Evolutionary conservation across 2,888 invertebrate species (phyloP), one percentile per base, ranked within the genome.

Genomic region (Latrodectus hesperus): DNA sequence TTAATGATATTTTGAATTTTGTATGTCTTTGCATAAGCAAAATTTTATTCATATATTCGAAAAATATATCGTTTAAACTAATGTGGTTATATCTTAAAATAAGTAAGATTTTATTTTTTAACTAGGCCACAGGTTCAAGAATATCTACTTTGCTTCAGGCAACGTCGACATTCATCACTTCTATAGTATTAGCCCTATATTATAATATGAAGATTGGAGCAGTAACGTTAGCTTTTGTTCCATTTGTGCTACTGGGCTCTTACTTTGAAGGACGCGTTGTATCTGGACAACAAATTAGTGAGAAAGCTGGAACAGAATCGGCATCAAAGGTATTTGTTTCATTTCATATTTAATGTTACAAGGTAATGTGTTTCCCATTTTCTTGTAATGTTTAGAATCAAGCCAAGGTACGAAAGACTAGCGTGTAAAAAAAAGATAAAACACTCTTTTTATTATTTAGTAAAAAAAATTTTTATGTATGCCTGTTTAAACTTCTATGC

Each of bases 81-180:
- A 64, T 12, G 0, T 11, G 9, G 17, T 12, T 12, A 6, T 12
- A 12, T 22, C 14, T 17, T 38, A 22, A 68, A 26, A 10, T 10
- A 68, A 22, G 0, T 6, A 11, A 14, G 26, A 14, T 68, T 26
- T 38, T 38, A 38, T 38, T 38, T 38, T 38, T 38, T 38, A 6
- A 70, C 55, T 91, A 96, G 96, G 95, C 95, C 0, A 95, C 95
- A 0, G 96, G 96, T 0, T 95, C 95, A 92, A 94, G 96, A 87
- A 93, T 96, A 38, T 95, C 95, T 0, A 94, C 95, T 0, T 93
- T 95, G 64, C 93, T 95, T 90, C 95, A 96, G 90, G 94, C 95
- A 0, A 88, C 94, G 0, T 89, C 90, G 0, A 90, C 90, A 49
- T 64, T 91, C 5, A 52, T 88, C 26, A 94, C 95, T 0, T 95